Percentiles rank a stretch among this genome's conserved stretches.
Conservation (phyloP, 23 tunicate species). For the Trididemnum miniatum region DNA sequence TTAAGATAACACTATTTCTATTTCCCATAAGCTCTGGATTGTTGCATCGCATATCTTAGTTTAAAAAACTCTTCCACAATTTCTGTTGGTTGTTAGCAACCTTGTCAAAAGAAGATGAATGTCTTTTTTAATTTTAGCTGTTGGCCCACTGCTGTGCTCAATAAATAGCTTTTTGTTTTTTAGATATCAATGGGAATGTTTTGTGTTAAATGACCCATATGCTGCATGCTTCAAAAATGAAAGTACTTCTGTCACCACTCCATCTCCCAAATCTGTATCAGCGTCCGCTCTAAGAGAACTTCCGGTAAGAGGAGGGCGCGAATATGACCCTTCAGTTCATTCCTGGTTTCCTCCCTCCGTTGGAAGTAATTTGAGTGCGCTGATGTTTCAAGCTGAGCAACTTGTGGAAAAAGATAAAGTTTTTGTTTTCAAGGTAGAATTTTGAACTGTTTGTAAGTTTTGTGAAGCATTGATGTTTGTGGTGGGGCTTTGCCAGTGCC, state of each 20-base stretch:
- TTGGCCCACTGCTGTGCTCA: too few species aligned
- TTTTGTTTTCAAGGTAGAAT: conserved; percentile 44
- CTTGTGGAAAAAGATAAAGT: neutral
- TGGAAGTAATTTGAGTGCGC: neutral
- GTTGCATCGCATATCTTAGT: too few species aligned
- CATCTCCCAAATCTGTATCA: neutral
- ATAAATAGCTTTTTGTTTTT: conserved; percentile 3
- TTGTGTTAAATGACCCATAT: conserved; percentile 28
- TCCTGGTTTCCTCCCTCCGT: conserved; percentile 21
- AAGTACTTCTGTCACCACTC: neutral
- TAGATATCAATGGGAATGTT: conserved; percentile 59
- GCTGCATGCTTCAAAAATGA: conserved; percentile 35
- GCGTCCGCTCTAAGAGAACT: neutral
- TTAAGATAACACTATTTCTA: too few species aligned
- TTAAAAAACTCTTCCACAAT: too few species aligned
- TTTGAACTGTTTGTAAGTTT: too few species aligned
- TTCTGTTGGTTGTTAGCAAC: too few species aligned
- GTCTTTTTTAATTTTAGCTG: too few species aligned
- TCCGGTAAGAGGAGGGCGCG: neutral
- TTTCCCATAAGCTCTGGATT: too few species aligned
- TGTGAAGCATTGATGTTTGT: too few species aligned
- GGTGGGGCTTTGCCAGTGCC: too few species aligned
- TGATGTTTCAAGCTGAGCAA: conserved; percentile 15
- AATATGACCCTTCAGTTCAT: neutral
- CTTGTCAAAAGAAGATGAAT: too few species aligned